Base-by-base conservation (phyloP, 2,797 vertebrate genomes). In the Allobates femoralis region DNA sequence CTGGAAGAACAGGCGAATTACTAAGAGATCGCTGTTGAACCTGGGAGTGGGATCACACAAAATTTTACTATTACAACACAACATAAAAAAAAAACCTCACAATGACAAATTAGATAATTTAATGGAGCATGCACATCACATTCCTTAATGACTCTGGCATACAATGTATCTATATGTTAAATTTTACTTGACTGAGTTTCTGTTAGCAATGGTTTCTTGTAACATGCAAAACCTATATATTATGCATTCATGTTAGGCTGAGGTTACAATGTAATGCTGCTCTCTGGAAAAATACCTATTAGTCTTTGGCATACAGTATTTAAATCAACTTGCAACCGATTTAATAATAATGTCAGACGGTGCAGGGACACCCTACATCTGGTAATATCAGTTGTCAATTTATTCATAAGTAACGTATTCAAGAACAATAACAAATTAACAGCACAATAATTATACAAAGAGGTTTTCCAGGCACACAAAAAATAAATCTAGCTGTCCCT, bases 11-110 rank as follows among this genome's bases (percentile, higher is more conserved):
- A 74, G 94, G 92, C 0, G 89, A 96, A 91, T 96, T 96, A 94
- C 94, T 96, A 94, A 96, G 93, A 90, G 93, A 93, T 69, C 89
- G 91, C 84, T 90, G 93, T 92, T 95, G 94, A 91, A 95, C 94
- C 94, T 96, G 93, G 73, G 89, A 94, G 90, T 85, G 92, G 93
- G 91, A 94, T 95, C 94, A 96, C 89, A 94, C 89, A 94, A 93
- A 93, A 92, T 69, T 86, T 89, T 92, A 90, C 87, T 82, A 89
- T 78, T 88, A 85, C 87, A 90, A 90, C 76, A 90, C 79, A 87
- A 90, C 84, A 83, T 83, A 83, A 83, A 69, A 89, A 41, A 74
- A 89, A 88, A 73, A 92, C n/a, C 56, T 87, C 87, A 87, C 7
- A 90, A 81, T 46, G 84, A 87, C 32, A 90, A 85, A 81, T 84